A percentile compares a stretch with the other conserved stretches of the same genome.
These are phyloP conservation scores for Thaumetopoea pityocampa DNA, from an alignment of 1,140 invertebrate species.

Conservation along the genomic window DNA sequence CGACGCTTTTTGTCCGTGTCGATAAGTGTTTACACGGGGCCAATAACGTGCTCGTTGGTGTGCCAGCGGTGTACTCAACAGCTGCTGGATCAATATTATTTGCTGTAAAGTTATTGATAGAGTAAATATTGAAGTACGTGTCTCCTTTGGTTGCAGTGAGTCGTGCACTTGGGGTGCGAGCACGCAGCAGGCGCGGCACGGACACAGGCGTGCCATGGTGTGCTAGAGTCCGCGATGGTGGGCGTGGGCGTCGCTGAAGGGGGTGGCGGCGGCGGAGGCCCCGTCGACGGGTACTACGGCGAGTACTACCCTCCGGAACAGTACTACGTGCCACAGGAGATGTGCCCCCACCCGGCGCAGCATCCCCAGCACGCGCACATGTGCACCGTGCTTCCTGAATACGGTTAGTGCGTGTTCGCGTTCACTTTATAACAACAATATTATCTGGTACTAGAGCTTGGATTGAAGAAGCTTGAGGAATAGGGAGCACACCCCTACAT, in stretches of 20 bases:
- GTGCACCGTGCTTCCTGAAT: constrained; percentile 70
- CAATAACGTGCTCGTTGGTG: no score
- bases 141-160: constrained; percentile 44
- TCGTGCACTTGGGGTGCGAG: constrained; percentile 25
- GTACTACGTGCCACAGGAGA: constrained; percentile 69
- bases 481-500: no score
- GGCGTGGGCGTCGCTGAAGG: constrained; percentile 64
- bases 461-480: not conserved
- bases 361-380: constrained; percentile 69
- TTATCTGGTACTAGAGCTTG: not conserved
- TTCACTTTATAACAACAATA: not conserved
- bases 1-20: no score
- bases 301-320: constrained; percentile 67
- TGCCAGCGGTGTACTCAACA: no score
- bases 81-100: no score
- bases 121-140: not conserved
- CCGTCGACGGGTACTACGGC: constrained; percentile 54
- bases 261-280: constrained; percentile 39
- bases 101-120: not conserved
- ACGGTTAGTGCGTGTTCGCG: constrained; percentile 38
- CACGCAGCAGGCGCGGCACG: constrained; percentile 47
- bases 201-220: constrained; percentile 49
- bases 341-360: constrained; percentile 66
- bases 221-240: constrained; percentile 51
- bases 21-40: no score